These are phyloP conservation scores for Drosophila orosa DNA, from an alignment of 1,140 invertebrate species.

Conservation along the genomic window DNA sequence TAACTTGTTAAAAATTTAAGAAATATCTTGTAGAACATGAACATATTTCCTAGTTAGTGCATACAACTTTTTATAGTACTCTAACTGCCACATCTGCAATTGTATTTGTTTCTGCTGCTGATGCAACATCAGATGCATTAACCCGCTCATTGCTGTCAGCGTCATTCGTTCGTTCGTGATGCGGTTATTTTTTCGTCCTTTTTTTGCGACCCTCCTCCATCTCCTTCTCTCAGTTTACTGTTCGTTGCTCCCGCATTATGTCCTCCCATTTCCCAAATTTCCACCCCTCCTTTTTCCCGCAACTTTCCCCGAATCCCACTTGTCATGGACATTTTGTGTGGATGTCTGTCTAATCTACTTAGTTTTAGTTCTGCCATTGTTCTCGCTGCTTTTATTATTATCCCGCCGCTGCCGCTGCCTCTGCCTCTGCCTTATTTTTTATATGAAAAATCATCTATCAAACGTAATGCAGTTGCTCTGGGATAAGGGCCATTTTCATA, in stretches of 20 bases:
- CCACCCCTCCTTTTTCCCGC: not conserved
- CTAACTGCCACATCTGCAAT: constrained; percentile 1
- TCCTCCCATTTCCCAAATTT: not conserved
- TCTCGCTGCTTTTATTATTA: constrained; percentile 12
- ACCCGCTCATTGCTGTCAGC: constrained; percentile 77
- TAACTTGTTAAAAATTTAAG: too few species aligned
- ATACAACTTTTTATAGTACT: not conserved
- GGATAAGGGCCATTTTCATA: constrained; percentile 11
- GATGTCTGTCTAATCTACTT: constrained; percentile 53
- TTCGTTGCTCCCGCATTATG: constrained; percentile 29
- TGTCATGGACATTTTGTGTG: constrained; percentile 53
- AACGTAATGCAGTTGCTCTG: constrained; percentile 24
- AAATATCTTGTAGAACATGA: not conserved
- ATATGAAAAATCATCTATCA: constrained; percentile 56
- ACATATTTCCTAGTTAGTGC: not conserved
- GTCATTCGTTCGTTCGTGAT: constrained; percentile 65
- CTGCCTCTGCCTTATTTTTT: constrained; percentile 26
- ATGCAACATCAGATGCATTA: constrained; percentile 74
- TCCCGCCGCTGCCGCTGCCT: not conserved
- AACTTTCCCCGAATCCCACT: constrained; percentile 12
- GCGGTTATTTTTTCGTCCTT: constrained; percentile 57
- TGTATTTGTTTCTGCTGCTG: constrained; percentile 28
- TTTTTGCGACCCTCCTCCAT: too few species aligned
- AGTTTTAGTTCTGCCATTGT: constrained; percentile 51
- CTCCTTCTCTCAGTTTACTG: not conserved